A percentile compares a stretch with the other conserved stretches of the same genome.
These are phyloP conservation scores for Pleuronectes platessa DNA, from an alignment of 2,113 vertebrate species.

Conservation along the genomic window DNA sequence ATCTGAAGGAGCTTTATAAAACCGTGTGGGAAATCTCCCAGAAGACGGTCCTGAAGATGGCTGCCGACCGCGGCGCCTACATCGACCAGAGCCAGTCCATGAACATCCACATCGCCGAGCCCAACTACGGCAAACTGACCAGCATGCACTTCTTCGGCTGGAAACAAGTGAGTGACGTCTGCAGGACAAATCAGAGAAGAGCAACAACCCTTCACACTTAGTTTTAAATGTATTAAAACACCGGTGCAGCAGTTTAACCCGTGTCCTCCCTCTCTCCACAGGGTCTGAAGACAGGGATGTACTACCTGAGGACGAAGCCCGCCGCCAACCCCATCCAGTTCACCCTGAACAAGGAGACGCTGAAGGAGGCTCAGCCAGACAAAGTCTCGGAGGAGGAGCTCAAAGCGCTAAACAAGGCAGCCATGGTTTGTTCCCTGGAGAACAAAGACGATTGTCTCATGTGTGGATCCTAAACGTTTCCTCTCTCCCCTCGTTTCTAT, in stretches of 20 bases:
- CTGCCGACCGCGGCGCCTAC: conserved; percentile 94
- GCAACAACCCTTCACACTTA: neutral
- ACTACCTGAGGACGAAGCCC: conserved; percentile 96
- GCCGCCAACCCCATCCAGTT: conserved; percentile 98
- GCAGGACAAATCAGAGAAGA: neutral
- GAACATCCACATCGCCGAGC: conserved; percentile 98
- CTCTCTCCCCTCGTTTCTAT: too few species aligned
- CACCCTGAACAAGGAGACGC: conserved; percentile 96
- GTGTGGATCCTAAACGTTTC: conserved; percentile 87
- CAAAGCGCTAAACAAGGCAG: conserved; percentile 92
- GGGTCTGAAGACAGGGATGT: conserved; percentile 99
- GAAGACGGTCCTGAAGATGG: conserved; percentile 94
- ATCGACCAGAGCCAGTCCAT: conserved; percentile 99
- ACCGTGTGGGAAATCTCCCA: conserved; percentile 99
- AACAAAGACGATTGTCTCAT: conserved; percentile 95
- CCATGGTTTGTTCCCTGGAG: conserved; percentile 97
- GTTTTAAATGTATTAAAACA: too few species aligned
- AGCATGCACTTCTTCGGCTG: conserved; percentile 99
- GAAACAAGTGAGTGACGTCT: conserved; percentile 87
- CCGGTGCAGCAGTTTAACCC: neutral
- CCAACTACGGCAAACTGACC: conserved; percentile 97
- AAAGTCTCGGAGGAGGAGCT: conserved; percentile 77
- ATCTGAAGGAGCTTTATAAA: conserved; percentile 96
- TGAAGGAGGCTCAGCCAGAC: conserved; percentile 82
- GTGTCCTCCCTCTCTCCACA: conserved; percentile 44